Evolutionary conservation across 1,140 invertebrate species (phyloP).

Genomic region (Pseudomyrmex cubaensis): DNA sequence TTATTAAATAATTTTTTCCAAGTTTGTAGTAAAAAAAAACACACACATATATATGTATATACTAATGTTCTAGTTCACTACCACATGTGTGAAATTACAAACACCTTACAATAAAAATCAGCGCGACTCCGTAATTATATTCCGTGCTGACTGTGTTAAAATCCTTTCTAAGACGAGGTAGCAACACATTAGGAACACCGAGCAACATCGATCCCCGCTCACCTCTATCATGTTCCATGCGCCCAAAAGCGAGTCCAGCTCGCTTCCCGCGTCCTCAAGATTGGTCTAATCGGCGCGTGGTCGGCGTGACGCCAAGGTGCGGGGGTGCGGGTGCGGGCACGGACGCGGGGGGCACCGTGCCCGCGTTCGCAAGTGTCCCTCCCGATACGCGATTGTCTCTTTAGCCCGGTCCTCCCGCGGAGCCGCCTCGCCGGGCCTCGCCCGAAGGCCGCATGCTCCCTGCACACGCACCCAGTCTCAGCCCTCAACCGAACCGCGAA

Average conservation of each 20-base stretch:
- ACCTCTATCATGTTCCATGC: slow-evolving; percentile 86
- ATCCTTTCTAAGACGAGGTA: not conserved
- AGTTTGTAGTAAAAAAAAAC: too few relatives aligned
- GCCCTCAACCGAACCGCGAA: slow-evolving; percentile 6
- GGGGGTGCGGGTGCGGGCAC: slow-evolving; percentile 30
- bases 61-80: too few relatives aligned
- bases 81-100: too few relatives aligned
- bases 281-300: slow-evolving; percentile 56
- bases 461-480: slow-evolving; percentile 18
- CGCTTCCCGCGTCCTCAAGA: slow-evolving; percentile 78
- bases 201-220: slow-evolving; percentile 44
- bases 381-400: slow-evolving; percentile 42
- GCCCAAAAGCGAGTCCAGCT: slow-evolving; percentile 84
- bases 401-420: slow-evolving; percentile 79
- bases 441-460: slow-evolving; percentile 79
- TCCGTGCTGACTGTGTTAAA: slow-evolving; percentile 7
- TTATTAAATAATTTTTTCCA: too few relatives aligned
- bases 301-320: slow-evolving; percentile 48
- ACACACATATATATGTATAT: too few relatives aligned
- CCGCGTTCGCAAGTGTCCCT: slow-evolving; percentile 31
- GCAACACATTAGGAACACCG: not conserved
- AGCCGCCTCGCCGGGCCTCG: slow-evolving; percentile 79
- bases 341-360: slow-evolving; percentile 31
- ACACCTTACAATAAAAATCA: not conserved
- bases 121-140: slow-evolving; percentile 19